phyloP scores from a whole-genome alignment of 2,113 vertebrate genomes.

The Kryptolebias marmoratus region DNA sequence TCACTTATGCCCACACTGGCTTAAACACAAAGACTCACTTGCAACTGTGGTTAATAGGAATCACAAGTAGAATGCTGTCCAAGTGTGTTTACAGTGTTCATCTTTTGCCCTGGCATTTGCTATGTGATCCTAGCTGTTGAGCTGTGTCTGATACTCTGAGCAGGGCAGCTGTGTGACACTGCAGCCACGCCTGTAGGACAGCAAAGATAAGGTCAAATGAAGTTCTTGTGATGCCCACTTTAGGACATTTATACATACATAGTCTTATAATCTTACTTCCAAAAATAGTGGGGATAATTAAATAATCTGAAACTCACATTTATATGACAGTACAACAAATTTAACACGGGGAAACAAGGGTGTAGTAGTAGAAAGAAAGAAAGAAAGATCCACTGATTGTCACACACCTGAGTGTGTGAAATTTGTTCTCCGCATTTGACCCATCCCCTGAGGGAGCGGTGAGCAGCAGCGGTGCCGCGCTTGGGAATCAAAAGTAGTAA shows the following conservation, averaged over 20 bases:
- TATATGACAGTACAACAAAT: no score
- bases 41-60: constrained; percentile 45
- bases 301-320: no score
- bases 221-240: constrained; percentile 30
- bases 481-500: no score
- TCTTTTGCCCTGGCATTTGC: constrained; percentile 47
- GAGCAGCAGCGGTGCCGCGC: no score
- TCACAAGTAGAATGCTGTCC: constrained; percentile 53
- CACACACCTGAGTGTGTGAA: no score
- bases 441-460: no score
- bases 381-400: no score
- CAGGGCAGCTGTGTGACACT: constrained; percentile 54
- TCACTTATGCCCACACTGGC: constrained; percentile 14
- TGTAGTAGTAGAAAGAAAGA: no score
- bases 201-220: constrained; percentile 30
- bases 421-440: no score
- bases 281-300: background rate
- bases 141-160: constrained; percentile 41
- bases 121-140: constrained; percentile 60
- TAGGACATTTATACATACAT: constrained; percentile 6
- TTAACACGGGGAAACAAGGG: no score
- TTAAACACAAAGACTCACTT: constrained; percentile 30
- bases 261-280: constrained; percentile 1
- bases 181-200: constrained; percentile 37
- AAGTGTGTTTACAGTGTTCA: constrained; percentile 31